Conservation (phyloP, 2,888 invertebrate species). For the Brachynemurus nebulosus region DNA sequence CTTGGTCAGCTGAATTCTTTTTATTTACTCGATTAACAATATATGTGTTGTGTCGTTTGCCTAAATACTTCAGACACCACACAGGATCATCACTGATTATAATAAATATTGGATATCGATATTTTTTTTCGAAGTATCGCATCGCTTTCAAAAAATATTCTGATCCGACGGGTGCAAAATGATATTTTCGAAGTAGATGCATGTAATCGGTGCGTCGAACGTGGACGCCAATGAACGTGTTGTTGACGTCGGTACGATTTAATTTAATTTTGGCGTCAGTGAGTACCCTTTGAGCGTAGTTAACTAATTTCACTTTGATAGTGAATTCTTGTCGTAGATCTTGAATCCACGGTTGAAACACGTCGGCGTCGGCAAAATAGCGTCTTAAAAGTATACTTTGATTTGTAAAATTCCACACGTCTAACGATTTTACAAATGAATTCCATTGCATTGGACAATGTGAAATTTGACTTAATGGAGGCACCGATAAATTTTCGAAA, state of each 20-base stretch:
- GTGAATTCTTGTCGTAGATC: conserved; percentile 41
- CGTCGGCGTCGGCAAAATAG: conserved; percentile 37
- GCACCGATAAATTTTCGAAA: conserved; percentile 39
- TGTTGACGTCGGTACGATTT: conserved; percentile 19
- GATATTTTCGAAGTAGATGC: conserved; percentile 38
- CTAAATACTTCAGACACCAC: conserved; percentile 33
- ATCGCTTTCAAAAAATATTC: conserved; percentile 32
- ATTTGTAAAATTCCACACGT: conserved; percentile 40
- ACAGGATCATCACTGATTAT: conserved; percentile 35
- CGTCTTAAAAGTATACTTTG: conserved; percentile 41
- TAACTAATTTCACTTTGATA: conserved; percentile 34
- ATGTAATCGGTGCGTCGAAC: conserved; percentile 42
- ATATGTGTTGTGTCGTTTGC: conserved; percentile 27
- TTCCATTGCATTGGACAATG: conserved; percentile 36
- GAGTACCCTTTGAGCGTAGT: conserved; percentile 34
- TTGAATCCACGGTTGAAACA: conserved; percentile 40
- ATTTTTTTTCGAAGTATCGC: conserved; percentile 31
- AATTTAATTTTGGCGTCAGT: conserved; percentile 24
- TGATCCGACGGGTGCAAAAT: conserved; percentile 29
- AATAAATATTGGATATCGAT: conserved; percentile 29
- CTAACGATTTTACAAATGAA: conserved; percentile 34
- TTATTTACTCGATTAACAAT: conserved; percentile 27
- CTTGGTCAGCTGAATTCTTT: conserved; percentile 30
- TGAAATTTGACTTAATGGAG: conserved; percentile 39
- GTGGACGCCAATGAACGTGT: conserved; percentile 38